Base-by-base conservation (phyloP, 2,113 vertebrate species). In the Caranx melampygus region DNA sequence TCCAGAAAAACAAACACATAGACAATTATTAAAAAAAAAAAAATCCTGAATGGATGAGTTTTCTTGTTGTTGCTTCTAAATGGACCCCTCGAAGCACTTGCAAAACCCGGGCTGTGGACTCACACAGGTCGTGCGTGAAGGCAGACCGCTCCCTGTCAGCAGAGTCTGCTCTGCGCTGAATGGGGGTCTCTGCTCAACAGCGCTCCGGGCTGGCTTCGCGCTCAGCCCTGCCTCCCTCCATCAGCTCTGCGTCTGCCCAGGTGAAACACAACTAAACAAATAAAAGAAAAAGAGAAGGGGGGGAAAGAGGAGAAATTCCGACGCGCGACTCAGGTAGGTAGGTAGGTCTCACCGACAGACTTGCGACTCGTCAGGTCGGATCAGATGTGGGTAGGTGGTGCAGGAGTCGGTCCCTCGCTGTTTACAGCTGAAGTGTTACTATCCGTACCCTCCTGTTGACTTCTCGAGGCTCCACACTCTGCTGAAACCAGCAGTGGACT, bases 71-170 rank as follows among this genome's bases (percentile, higher is more conserved):
- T 73, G 49, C 54, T 62, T 75, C 3, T 11, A 59, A 21, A 34
- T 15, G 60, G 59, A 73, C 0, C 54, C 61, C 26, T 72, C 13
- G n/a, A 42, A 64, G 14, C 37, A 72, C 62, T 57, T 72, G 7
- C 76, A 69, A 58, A 68, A 74, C 34, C 42, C 16, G 20, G 45
- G 55, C 33, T 47, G 59, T 15, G 4, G 18, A 78, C 49, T 73
- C 57, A 61, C 65, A 40, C 87, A 57, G 83, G 83, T 88, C 65
- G 51, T 34, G 58, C 5, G 59, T 54, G 47, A 63, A 26, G 20
- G 68, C 74, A 60, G 79, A 88, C 89, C 82, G 84, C 89, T 91
- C 87, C 91, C 80, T 52, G 60, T 69, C 76, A 71, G 57, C 69
- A 72, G 71, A 76, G 72, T 61, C 26, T 26, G 71, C 63, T 79